Evolutionary conservation across 2,113 vertebrate genomes (phyloP).

Genomic region (Plecturocebus donacophilus): DNA sequence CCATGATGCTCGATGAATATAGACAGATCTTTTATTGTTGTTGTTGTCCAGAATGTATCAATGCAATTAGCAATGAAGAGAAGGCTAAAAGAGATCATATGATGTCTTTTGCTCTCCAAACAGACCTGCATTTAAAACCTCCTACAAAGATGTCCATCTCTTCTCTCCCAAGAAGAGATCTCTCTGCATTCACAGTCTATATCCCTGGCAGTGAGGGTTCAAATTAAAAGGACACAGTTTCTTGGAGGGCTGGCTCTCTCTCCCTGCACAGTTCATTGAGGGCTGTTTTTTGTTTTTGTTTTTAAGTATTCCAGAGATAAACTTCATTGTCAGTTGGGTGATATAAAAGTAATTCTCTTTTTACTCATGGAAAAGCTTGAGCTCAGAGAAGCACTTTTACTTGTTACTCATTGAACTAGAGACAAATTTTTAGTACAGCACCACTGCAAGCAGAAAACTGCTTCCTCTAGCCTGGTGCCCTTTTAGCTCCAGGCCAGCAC

Average conservation of each 20-base stretch:
- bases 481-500: background rate
- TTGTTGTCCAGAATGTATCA: background rate
- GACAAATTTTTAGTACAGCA: background rate
- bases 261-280: background rate
- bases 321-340: background rate
- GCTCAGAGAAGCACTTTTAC: background rate
- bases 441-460: background rate
- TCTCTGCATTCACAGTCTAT: background rate
- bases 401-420: background rate
- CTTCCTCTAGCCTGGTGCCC: background rate
- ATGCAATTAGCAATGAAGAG: background rate
- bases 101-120: slow-evolving; percentile 26
- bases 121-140: background rate
- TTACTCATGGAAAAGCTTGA: background rate
- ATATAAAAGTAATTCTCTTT: background rate
- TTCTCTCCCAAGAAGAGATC: background rate
- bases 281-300: background rate
- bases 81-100: background rate
- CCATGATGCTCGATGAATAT: background rate
- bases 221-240: background rate
- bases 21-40: background rate
- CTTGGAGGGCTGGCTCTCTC: background rate
- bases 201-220: background rate
- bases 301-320: background rate
- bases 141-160: background rate